Base-by-base conservation (phyloP, 1,140 invertebrate species). In the Antheraea mylitta region DNA sequence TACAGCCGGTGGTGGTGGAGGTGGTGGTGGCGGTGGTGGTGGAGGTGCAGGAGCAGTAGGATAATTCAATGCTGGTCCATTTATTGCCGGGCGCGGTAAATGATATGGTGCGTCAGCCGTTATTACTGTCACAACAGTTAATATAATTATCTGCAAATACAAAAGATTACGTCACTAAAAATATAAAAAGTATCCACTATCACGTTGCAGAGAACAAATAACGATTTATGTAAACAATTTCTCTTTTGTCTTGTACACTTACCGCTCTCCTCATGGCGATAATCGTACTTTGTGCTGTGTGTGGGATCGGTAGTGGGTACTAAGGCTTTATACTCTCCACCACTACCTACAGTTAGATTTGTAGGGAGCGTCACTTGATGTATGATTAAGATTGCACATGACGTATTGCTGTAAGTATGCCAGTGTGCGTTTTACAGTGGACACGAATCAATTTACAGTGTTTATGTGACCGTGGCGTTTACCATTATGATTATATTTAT, bases 241-340 rank as follows among this genome's bases (percentile, higher is more conserved):
- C 84, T 85, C 84, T 83, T 80, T 81, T 74, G 38, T 60, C 62
- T 63, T 58, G 68, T 76, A 67, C 69, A 91, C 89, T 90, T 75
- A 92, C 89, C 87, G 82, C 85, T 72, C 75, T 82, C 78, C 79
- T 87, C 89, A 92, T 92, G 83, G 71, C 73, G 77, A 75, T 69
- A 72, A 60, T 69, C 63, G 70, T 80, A 73, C 67, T 73, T 73
- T 73, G 69, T 74, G 73, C 72, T 82, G 78, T 86, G 86, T 88
- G 84, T 80, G 78, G 74, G 61, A n/a, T 16, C 36, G 45, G 59
- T 69, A 64, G 11, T 58, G 48, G 18, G 36, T 38, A 38, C 18
- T 19, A n/a, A 19, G 58, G 73, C 73, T 89, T 84, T 91, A 90
- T 89, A 89, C 68, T 62, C 64, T 61, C 86, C 89, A 85, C 86